Evolutionary conservation across 2,113 vertebrate species (phyloP).

Genomic region (Bos javanicus): DNA sequence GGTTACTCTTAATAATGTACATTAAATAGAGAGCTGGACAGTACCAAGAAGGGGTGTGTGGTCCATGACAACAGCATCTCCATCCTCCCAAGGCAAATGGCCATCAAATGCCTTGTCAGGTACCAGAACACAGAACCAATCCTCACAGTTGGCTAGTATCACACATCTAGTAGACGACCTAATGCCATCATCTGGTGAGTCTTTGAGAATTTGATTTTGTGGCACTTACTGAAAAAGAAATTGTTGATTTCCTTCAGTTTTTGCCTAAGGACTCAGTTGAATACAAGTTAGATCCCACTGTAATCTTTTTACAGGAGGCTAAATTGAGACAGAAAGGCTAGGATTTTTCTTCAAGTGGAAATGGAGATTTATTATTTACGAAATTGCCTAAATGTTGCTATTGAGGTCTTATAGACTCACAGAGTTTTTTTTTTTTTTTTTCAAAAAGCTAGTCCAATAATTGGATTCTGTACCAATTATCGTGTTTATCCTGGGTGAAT

Average conservation of each 20-base stretch:
- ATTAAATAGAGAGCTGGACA: background rate
- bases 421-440: background rate
- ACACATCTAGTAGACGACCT: background rate
- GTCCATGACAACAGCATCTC: background rate
- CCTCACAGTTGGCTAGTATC: rapidly evolving
- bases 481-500: background rate
- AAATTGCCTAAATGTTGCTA: background rate
- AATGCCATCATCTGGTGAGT: background rate
- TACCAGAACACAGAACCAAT: background rate
- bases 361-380: background rate
- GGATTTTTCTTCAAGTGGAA: background rate
- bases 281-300: background rate
- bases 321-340: background rate
- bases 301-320: background rate
- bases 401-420: background rate
- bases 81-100: rapidly evolving
- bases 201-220: background rate
- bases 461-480: background rate
- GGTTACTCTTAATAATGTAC: background rate
- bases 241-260: background rate
- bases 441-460: background rate
- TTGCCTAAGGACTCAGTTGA: background rate
- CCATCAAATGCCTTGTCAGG: background rate
- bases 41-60: rapidly evolving
- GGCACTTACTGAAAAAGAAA: background rate